phyloP scores from a whole-genome alignment of 1,140 invertebrate species.

The Cardiocondyla obscurior region DNA sequence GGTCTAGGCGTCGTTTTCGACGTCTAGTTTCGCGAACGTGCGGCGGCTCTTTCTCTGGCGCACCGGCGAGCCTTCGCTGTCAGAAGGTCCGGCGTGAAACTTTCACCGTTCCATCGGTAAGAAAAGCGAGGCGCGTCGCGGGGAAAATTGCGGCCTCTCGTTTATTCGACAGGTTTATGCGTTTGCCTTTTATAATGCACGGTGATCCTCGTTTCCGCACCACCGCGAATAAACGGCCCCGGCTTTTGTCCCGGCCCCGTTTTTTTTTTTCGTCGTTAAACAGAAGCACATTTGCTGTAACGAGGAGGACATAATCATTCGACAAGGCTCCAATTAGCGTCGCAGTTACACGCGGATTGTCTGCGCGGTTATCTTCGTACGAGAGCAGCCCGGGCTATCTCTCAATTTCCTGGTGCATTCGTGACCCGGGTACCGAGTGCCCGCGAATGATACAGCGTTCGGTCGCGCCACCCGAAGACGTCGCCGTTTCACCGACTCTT shows the following conservation, averaged over 20 bases:
- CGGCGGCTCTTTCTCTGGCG: neutral
- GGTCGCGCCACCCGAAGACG: neutral
- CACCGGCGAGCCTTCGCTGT: neutral
- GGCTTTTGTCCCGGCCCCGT: neutral
- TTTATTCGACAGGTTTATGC: slow-evolving; percentile 31
- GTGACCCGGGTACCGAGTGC: slow-evolving; percentile 9
- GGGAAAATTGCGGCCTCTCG: slow-evolving; percentile 36
- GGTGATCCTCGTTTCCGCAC: neutral
- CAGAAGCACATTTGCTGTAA: slow-evolving; percentile 4
- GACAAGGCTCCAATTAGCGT: slow-evolving; percentile 33
- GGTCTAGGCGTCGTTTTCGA: slow-evolving; percentile 8
- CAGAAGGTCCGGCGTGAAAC: slow-evolving; percentile 4
- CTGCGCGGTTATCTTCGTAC: slow-evolving; percentile 4
- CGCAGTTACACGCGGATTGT: neutral
- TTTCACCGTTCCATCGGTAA: slow-evolving; percentile 31
- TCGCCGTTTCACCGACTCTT: neutral
- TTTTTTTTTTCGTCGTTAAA: slow-evolving; percentile 54
- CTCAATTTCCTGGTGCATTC: slow-evolving; percentile 26
- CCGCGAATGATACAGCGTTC: neutral
- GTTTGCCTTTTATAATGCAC: slow-evolving; percentile 26
- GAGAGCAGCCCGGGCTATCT: slow-evolving; percentile 12
- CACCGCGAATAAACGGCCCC: neutral
- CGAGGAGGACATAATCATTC: slow-evolving; percentile 23
- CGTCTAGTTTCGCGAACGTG: slow-evolving; percentile 11
- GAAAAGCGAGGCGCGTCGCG: slow-evolving; percentile 21